phyloP scores from a whole-genome alignment of 1,140 invertebrate species.

The roundworm (Caenorhabditis elegans) region WBcel235 BX284606.5:11546001-11546500 shows the following conservation, averaged over 20 bases:
- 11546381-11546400: constrained; percentile 10
- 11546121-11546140: neutral
- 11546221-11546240: too few species aligned
- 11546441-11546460: neutral
- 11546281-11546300: constrained; percentile 3
- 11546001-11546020: constrained; percentile 43
- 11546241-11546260: too few species aligned
- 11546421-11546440: neutral
- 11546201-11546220: too few species aligned
- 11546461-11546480: constrained; percentile 2
- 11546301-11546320: constrained; percentile 44
- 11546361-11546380: constrained; percentile 27
- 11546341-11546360: neutral
- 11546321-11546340: constrained; percentile 36
- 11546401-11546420: too few species aligned
- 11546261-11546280: too few species aligned
- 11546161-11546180: too few species aligned
- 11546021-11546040: constrained; percentile 20
- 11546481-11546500: constrained; percentile 10
- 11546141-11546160: too few species aligned
- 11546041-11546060: constrained; percentile 46
- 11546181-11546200: too few species aligned
- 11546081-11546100: constrained; percentile 38
- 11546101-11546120: too few species aligned
- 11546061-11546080: constrained; percentile 47